A percentile compares a stretch with the other conserved stretches of the same genome.
Evolutionary conservation across 30 jellyfish, hydroid and myxozoan genomes (phyloP).

Genomic region (Nemopilema nomurai): DNA sequence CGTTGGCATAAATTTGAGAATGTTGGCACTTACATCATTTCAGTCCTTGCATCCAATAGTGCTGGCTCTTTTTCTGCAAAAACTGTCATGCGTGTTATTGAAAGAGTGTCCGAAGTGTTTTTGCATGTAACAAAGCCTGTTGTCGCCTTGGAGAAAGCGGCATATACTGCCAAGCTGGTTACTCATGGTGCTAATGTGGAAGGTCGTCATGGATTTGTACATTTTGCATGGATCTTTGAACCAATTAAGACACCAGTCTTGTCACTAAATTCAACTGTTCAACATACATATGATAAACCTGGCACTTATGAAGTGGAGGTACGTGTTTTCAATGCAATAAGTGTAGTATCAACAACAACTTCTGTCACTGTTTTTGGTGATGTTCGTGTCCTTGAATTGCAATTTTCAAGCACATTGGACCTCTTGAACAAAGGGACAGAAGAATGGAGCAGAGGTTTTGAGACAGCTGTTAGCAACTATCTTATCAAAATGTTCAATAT

Average conservation of each 20-base stretch:
- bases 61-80: slow-evolving; percentile 68
- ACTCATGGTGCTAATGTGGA: slow-evolving; percentile 30
- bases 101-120: slow-evolving; percentile 56
- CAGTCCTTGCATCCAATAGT: slow-evolving; percentile 63
- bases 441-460: slow-evolving; percentile 45
- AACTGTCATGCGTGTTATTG: slow-evolving; percentile 58
- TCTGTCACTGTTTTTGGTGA: slow-evolving; percentile 64
- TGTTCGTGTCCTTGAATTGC: slow-evolving; percentile 49
- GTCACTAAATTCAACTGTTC: slow-evolving; percentile 54
- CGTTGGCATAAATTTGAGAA: slow-evolving; percentile 46
- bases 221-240: slow-evolving; percentile 74
- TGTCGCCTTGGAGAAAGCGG: slow-evolving; percentile 46
- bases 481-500: slow-evolving; percentile 41
- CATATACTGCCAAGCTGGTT: slow-evolving; percentile 39
- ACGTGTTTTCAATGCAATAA: slow-evolving; percentile 62
- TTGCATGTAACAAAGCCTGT: slow-evolving; percentile 57
- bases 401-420: slow-evolving; percentile 66
- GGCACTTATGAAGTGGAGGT: slow-evolving; percentile 80
- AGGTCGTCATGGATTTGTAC: slow-evolving; percentile 66
- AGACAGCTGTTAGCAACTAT: slow-evolving; percentile 10
- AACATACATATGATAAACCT: slow-evolving; percentile 44
- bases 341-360: slow-evolving; percentile 53
- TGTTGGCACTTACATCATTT: slow-evolving; percentile 68
- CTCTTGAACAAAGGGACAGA: slow-evolving; percentile 45
- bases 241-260: slow-evolving; percentile 66